Conservation (phyloP, 1,140 invertebrate genomes). For the Drosophila nasuta region DNA sequence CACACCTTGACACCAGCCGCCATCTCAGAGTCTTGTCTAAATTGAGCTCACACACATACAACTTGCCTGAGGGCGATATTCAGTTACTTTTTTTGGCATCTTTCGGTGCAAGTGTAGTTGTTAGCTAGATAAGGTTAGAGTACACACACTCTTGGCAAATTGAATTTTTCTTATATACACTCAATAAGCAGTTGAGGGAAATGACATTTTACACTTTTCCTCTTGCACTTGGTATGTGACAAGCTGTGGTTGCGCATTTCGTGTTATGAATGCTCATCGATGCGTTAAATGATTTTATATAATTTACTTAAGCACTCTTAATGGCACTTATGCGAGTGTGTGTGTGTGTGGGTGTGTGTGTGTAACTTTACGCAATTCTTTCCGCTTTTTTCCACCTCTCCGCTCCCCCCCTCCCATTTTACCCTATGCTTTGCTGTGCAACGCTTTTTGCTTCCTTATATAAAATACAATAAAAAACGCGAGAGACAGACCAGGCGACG, state of each 20-base stretch:
- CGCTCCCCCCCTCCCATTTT: neutral
- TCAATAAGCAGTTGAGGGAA: neutral
- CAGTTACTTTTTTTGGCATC: neutral
- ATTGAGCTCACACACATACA: slow-evolving; percentile 8
- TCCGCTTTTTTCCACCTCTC: slow-evolving; percentile 25
- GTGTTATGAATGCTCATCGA: slow-evolving; percentile 47
- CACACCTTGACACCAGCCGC: neutral
- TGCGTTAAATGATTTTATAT: slow-evolving; percentile 73
- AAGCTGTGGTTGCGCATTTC: slow-evolving; percentile 16
- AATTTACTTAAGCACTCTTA: slow-evolving; percentile 76
- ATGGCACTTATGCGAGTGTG: slow-evolving; percentile 59
- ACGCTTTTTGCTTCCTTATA: slow-evolving; percentile 53
- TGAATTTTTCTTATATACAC: slow-evolving; percentile 5
- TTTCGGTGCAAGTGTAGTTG: neutral
- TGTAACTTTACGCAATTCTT: slow-evolving; percentile 72
- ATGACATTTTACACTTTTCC: neutral
- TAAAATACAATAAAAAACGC: slow-evolving; percentile 49
- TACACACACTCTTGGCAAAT: neutral
- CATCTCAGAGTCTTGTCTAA: neutral
- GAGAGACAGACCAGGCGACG: slow-evolving; percentile 30
- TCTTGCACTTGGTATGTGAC: neutral
- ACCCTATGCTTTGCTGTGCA: neutral
- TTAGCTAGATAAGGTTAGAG: neutral
- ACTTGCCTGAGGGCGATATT: neutral
- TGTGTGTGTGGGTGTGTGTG: slow-evolving; percentile 35